Evolutionary conservation across 1,140 invertebrate genomes (phyloP), one percentile per base, ranked within the genome.

Genomic region (Ladona fulva): DNA sequence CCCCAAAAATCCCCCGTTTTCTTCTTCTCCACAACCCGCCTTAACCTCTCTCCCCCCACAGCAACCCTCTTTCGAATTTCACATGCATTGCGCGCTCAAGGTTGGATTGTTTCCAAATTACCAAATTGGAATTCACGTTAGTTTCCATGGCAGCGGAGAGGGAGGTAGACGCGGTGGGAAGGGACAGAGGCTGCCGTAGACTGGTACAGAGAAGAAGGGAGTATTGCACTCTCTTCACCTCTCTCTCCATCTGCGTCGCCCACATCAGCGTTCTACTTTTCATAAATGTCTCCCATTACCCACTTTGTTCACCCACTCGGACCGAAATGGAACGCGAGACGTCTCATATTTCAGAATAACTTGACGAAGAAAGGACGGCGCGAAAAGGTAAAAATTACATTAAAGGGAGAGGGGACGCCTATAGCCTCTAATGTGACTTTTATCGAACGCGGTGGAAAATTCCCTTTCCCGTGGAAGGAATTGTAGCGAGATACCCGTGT

Each of bases 21-120:
- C n/a, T n/a, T n/a, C n/a, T n/a, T n/a, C n/a, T n/a, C n/a, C n/a
- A n/a, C n/a, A n/a, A n/a, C n/a, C n/a, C n/a, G n/a, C 52, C 52
- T 66, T 66, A 19, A 66, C 14, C 52, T 66, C 52, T 52, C 44
- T 52, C 44, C 44, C 44, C 14, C 52, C 5, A 16, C 16, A 12
- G 52, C 52, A 12, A 66, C n/a, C 52, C 52, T 66, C 52, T 66
- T 22, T 66, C 52, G 52, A 66, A 66, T 66, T 66, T 66, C 52
- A 66, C 52, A 66, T 66, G 52, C 52, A 66, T 66, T 66, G 52
- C 52, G 52, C 52, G 52, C 52, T 66, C 52, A 66, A 16, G 52
- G 52, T 22, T 66, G 52, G 52, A 66, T 66, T 66, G 52, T 66
- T 66, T 66, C 52, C 52, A 66, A 66, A 66, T 66, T 66, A 66